Percentiles rank a stretch among this genome's conserved stretches.
Conservation (phyloP, 2,797 vertebrate species). For the Eulemur mongoz region DNA sequence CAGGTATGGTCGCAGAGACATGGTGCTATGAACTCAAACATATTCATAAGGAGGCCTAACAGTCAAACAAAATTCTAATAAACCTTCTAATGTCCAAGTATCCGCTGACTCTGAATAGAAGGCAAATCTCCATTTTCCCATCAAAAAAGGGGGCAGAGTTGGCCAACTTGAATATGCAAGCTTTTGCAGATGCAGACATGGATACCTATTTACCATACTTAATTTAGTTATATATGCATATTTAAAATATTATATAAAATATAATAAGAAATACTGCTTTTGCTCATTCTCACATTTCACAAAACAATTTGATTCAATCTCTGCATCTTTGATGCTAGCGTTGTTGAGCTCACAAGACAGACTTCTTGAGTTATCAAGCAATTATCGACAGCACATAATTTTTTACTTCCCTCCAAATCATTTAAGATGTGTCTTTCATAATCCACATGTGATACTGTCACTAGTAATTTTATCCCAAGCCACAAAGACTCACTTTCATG, state of each 20-base stretch:
- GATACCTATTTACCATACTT: neutral
- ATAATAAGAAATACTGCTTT: neutral
- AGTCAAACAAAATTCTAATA: neutral
- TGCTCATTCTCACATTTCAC: neutral
- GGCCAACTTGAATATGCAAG: neutral
- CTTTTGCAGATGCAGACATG: neutral
- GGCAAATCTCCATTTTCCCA: neutral
- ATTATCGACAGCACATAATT: neutral
- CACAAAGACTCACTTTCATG: neutral
- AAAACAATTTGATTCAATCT: neutral
- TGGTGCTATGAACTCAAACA: neutral
- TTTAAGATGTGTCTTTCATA: neutral
- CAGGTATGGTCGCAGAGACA: rapidly evolving
- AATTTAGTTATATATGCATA: neutral
- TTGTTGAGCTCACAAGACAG: neutral
- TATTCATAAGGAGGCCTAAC: neutral
- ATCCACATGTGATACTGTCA: neutral
- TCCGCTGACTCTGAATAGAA: neutral
- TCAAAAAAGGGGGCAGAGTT: neutral
- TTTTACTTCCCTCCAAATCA: neutral
- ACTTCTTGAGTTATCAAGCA: neutral
- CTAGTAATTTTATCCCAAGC: neutral
- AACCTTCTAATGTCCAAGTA: neutral
- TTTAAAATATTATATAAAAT: neutral
- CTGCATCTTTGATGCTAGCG: neutral